Evolutionary conservation across 2,888 invertebrate genomes (phyloP).

Genomic region (Apotomis betuletana): DNA sequence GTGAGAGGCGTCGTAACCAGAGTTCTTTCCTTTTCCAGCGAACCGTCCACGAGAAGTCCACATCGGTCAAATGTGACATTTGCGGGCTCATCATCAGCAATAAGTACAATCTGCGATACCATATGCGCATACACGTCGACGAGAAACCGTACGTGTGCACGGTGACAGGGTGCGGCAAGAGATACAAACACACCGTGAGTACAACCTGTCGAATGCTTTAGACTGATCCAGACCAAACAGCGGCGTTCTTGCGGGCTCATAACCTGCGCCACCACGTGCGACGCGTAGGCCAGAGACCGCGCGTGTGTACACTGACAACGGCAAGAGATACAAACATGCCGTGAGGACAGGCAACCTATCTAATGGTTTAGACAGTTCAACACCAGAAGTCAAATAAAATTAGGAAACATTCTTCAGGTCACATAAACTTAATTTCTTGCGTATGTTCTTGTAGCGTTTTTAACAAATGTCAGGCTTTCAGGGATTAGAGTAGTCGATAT

Average conservation of each 20-base stretch:
- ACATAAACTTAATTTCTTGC: too few relatives aligned
- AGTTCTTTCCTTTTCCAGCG: constrained; percentile 48
- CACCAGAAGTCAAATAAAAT: too few relatives aligned
- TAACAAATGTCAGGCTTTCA: too few relatives aligned
- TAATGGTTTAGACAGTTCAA: too few relatives aligned
- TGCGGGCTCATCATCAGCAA: constrained; percentile 52
- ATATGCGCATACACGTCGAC: constrained; percentile 51
- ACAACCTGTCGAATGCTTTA: background rate
- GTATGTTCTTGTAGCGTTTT: too few relatives aligned
- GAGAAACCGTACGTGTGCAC: constrained; percentile 3
- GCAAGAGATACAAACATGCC: constrained; percentile 3
- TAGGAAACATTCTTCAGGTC: too few relatives aligned
- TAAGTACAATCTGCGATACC: constrained; percentile 53
- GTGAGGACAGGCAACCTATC: too few relatives aligned
- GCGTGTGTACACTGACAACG: background rate
- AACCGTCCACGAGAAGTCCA: constrained; percentile 53
- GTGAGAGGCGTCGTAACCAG: too few relatives aligned
- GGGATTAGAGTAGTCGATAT: too few relatives aligned
- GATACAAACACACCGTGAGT: constrained; percentile 16
- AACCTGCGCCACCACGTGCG: constrained; percentile 1
- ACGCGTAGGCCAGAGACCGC: background rate
- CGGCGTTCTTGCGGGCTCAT: too few relatives aligned
- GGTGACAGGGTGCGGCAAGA: constrained; percentile 3
- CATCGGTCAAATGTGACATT: constrained; percentile 55
- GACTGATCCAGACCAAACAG: too few relatives aligned